A percentile compares a stretch with the other conserved stretches of the same genome.
Evolutionary conservation across 1,140 invertebrate species (phyloP).

Genomic region (Araneus ventricosus): DNA sequence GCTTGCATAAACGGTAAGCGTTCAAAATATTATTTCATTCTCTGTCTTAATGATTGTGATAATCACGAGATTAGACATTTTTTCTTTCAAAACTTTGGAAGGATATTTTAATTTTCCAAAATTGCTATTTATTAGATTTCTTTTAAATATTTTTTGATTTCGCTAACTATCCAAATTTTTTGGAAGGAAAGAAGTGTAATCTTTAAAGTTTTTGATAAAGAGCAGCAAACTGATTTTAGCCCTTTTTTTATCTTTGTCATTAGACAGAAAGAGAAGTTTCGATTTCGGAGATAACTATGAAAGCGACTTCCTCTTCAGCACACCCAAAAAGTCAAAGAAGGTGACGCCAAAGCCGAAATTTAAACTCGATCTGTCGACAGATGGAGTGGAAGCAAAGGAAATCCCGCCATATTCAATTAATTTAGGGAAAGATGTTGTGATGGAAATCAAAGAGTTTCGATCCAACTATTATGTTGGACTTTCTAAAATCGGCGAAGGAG

Average conservation of each 20-base stretch:
- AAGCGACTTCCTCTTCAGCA: neutral
- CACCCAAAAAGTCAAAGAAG: neutral
- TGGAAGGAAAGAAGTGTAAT: no score
- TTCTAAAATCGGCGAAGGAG: neutral
- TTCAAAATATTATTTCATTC: no score
- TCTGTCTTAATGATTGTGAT: no score
- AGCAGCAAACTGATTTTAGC: neutral
- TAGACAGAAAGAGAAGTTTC: neutral
- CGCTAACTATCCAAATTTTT: no score
- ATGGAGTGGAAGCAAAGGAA: neutral
- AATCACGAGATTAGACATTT: no score
- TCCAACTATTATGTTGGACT: neutral
- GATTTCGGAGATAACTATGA: neutral
- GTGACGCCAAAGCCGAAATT: neutral
- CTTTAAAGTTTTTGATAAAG: no score
- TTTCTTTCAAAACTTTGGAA: no score
- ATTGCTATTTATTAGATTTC: no score
- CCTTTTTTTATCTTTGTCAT: neutral
- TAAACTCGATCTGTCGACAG: neutral
- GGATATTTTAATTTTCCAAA: no score
- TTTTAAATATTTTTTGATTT: no score
- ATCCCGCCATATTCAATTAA: neutral
- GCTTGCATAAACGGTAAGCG: no score
- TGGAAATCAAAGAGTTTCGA: neutral
- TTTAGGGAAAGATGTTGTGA: neutral